phyloP scores from a whole-genome alignment of 2,113 vertebrate genomes.

The Hemibagrus wyckioides region DNA sequence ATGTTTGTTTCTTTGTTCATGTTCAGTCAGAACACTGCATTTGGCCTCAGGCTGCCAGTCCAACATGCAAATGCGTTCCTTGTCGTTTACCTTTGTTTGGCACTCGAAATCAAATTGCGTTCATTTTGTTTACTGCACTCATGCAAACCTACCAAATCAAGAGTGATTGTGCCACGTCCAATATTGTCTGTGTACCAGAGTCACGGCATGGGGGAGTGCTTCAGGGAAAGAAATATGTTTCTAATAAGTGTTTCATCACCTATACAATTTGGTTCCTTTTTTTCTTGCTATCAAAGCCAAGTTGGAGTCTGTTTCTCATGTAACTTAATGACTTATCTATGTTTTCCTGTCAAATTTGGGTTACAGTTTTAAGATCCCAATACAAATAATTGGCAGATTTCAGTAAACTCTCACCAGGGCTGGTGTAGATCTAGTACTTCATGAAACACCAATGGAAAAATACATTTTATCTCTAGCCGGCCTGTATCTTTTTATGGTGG shows the following conservation, averaged over 20 bases:
- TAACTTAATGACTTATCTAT: not conserved
- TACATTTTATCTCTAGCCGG: not conserved
- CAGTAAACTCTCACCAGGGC: not conserved
- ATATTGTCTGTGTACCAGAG: not conserved
- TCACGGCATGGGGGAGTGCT: not conserved
- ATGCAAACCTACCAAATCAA: not conserved
- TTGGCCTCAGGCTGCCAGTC: not conserved
- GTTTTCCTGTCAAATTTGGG: not conserved
- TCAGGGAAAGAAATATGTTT: not conserved
- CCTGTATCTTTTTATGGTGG: not conserved
- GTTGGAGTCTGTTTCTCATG: constrained; percentile 15
- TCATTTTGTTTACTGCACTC: constrained; percentile 2
- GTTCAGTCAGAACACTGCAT: not conserved
- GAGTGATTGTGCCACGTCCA: constrained; percentile 6
- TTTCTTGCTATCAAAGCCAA: not conserved
- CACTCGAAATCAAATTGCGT: not conserved
- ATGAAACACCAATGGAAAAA: not conserved
- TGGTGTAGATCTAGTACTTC: not conserved
- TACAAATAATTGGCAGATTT: constrained; percentile 8
- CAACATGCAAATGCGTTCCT: not conserved
- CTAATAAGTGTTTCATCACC: constrained; percentile 9
- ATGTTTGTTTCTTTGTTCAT: constrained; percentile 8
- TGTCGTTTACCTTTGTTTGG: not conserved
- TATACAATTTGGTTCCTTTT: not conserved
- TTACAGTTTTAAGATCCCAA: constrained; percentile 21